Conservation (phyloP, 2,888 invertebrate genomes). For the Parochlus steinenii region DNA sequence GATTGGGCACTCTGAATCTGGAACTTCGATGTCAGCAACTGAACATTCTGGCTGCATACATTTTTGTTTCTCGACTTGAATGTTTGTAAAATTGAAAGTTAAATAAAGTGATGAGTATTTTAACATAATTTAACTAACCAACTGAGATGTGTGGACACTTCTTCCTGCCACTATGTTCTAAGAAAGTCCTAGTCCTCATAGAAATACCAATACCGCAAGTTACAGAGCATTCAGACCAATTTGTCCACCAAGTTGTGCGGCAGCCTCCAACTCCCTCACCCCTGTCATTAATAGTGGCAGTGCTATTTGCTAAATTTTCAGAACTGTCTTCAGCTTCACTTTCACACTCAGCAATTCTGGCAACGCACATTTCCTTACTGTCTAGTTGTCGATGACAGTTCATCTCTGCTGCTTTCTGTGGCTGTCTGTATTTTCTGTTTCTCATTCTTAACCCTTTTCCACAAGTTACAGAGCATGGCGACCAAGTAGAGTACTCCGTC, state of each 20-base stretch:
- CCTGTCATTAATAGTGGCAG: conserved; percentile 22
- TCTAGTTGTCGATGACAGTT: conserved; percentile 57
- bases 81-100: conserved; percentile 13
- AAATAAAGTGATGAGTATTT: conserved; percentile 10
- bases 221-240: conserved; percentile 19
- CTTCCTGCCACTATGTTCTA: conserved; percentile 58
- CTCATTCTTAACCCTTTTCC: conserved; percentile 75
- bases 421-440: conserved; percentile 48
- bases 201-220: conserved; percentile 66
- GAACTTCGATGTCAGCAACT: conserved; percentile 34
- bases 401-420: conserved; percentile 54
- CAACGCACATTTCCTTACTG: conserved; percentile 82
- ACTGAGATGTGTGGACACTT: conserved; percentile 61
- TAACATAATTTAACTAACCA: conserved; percentile 24
- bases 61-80: conserved; percentile 66
- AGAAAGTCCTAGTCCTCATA: conserved; percentile 57
- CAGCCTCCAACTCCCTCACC: conserved; percentile 28
- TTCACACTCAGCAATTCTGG: conserved; percentile 49
- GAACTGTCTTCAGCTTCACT: conserved; percentile 23
- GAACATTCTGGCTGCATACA: conserved; percentile 50
- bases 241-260: conserved; percentile 26
- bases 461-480: conserved; percentile 68
- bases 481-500: conserved; percentile 58
- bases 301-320: conserved; percentile 25
- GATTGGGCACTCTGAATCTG: conserved; percentile 55